phyloP scores from a whole-genome alignment of 2,113 vertebrate species.

The Cololabis saira region DNA sequence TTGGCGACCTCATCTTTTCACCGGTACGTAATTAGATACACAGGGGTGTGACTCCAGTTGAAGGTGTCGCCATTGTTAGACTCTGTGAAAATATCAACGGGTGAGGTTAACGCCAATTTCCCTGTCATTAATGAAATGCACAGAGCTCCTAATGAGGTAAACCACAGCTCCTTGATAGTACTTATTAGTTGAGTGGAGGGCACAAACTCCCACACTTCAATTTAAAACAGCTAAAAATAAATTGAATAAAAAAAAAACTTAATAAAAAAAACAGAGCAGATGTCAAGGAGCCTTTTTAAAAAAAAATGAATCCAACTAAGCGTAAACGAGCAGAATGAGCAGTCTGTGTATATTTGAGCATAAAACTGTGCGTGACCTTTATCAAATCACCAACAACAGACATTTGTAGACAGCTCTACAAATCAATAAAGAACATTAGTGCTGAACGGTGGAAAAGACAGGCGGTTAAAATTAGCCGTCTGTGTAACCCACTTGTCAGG shows the following conservation, averaged over 20 bases:
- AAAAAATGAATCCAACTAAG: slow-evolving; percentile 86
- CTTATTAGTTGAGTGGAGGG: slow-evolving; percentile 95
- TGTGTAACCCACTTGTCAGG: slow-evolving; percentile 30
- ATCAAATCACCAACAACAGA: slow-evolving; percentile 76
- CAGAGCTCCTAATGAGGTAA: slow-evolving; percentile 98
- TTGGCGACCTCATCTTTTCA: slow-evolving; percentile 88
- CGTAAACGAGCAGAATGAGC: slow-evolving; percentile 56
- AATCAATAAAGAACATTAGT: slow-evolving; percentile 83
- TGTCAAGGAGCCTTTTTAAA: slow-evolving; percentile 92
- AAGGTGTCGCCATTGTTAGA: slow-evolving; percentile 97
- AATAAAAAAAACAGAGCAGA: slow-evolving; percentile 82
- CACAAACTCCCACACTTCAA: slow-evolving; percentile 91
- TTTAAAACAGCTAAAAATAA: slow-evolving; percentile 94
- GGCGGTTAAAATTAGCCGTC: slow-evolving; percentile 72
- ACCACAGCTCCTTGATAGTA: slow-evolving; percentile 96
- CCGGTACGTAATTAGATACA: slow-evolving; percentile 91
- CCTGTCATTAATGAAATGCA: slow-evolving; percentile 98
- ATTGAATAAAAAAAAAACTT: slow-evolving; percentile 40
- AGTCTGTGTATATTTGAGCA: slow-evolving; percentile 4
- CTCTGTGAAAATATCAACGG: slow-evolving; percentile 96
- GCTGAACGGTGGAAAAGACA: slow-evolving; percentile 74
- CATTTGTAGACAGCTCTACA: slow-evolving; percentile 60
- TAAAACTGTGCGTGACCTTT: slow-evolving; percentile 71
- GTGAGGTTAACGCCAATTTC: slow-evolving; percentile 97
- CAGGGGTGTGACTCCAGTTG: slow-evolving; percentile 96